Evolutionary conservation across 2,797 vertebrate genomes (phyloP), one percentile per base, ranked within the genome.

Genomic region (Peromyscus aztecus): DNA sequence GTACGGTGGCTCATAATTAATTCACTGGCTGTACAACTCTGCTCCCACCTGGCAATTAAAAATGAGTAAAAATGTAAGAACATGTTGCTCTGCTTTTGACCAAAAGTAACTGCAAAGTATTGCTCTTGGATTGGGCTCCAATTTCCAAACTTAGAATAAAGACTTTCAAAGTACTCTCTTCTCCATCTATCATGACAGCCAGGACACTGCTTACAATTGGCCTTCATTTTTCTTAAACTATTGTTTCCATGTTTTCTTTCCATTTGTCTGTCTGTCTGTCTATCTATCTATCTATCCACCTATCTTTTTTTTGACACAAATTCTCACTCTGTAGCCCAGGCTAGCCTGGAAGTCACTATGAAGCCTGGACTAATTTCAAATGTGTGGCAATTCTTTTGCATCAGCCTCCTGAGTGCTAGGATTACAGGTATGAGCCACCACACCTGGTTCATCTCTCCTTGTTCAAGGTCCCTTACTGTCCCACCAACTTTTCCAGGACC

Each of bases 1-100:
- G 29, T 27, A 34, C 7, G 3, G 40, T 27, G 63, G 61, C 21
- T 86, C 61, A 37, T 94, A 82, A 97, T 82, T 67, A 90, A 52
- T 57, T 55, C 49, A n/a, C 65, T 77, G 67, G n/a, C 75, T 61
- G 1, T 69, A 37, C 24, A 80, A 57, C 65, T 75, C 69, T 85
- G 82, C 37, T 92, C 19, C 49, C 29, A 89, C 43, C 59, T 73
- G 90, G 52, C 24, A 75, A 94, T 96, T 93, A 87, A 76, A 86
- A 90, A 91, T 40, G n/a, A 81, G 21, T 89, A 96, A 83, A 91
- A 82, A 82, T 27, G 8, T 92, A 21, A 77, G 88, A 77, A 17
- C 81, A 49, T 55, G 37, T 43, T 89, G 29, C 17, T 34, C 14
- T 92, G 14, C 1, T 88, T 95, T 69, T 73, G 55, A 69, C 75